These are phyloP conservation scores for Atrina japonica DNA, from an alignment of 2,888 invertebrate species.

Conservation along the genomic window DNA sequence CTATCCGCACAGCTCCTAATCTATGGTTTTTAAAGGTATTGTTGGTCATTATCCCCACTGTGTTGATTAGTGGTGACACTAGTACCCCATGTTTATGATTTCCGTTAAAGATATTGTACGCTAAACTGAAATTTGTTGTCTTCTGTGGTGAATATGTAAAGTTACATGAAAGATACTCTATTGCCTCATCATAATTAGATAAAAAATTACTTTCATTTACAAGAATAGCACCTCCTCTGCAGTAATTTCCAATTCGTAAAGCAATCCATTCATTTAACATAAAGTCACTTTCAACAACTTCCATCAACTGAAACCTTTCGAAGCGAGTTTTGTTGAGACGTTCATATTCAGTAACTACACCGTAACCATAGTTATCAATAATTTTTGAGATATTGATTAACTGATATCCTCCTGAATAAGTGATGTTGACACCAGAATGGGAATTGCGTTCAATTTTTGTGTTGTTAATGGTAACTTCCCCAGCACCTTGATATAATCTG, in stretches of 20 bases:
- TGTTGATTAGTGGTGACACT: slow-evolving; percentile 77
- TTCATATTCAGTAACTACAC: slow-evolving; percentile 75
- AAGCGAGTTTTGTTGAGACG: slow-evolving; percentile 74
- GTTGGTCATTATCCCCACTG: slow-evolving; percentile 84
- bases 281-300: slow-evolving; percentile 91
- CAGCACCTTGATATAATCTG: slow-evolving; percentile 93
- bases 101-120: slow-evolving; percentile 72
- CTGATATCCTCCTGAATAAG: slow-evolving; percentile 95
- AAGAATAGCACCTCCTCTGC: slow-evolving; percentile 83
- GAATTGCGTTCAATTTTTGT: slow-evolving; percentile 92
- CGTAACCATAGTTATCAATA: slow-evolving; percentile 91
- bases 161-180: slow-evolving; percentile 94
- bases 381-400: slow-evolving; percentile 94
- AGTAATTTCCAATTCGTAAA: slow-evolving; percentile 95
- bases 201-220: slow-evolving; percentile 96
- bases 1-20: slow-evolving; percentile 91
- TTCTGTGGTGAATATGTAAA: slow-evolving; percentile 70
- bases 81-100: slow-evolving; percentile 77
- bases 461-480: slow-evolving; percentile 95
- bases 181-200: slow-evolving; percentile 88
- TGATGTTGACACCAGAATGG: slow-evolving; percentile 91
- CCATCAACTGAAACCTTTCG: slow-evolving; percentile 68
- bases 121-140: slow-evolving; percentile 78
- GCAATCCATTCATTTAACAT: slow-evolving; percentile 93
- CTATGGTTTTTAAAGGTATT: slow-evolving; percentile 92